phyloP scores from a whole-genome alignment of 2,113 vertebrate genomes.

The Eleginops maclovinus region DNA sequence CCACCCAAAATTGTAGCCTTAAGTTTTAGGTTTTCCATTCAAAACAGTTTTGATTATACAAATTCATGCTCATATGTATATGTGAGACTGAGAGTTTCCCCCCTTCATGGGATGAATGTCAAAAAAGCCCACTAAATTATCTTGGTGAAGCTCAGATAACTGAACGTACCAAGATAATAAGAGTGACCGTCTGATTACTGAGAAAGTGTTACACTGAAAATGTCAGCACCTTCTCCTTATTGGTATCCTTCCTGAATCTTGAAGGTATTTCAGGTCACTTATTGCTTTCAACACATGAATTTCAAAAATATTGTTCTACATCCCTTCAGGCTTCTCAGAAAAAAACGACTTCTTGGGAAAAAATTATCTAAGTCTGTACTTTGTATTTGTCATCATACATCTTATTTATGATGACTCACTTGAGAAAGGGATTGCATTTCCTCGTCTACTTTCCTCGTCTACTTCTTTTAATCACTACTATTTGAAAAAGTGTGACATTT shows the following conservation, averaged over 20 bases:
- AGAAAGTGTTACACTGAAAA: neutral
- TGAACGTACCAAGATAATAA: neutral
- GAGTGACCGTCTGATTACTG: neutral
- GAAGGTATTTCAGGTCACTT: too few relatives aligned
- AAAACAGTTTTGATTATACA: neutral
- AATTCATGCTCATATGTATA: neutral
- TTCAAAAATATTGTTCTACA: neutral
- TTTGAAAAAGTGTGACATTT: neutral
- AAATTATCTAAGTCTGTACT: constrained; percentile 13
- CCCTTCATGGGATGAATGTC: neutral
- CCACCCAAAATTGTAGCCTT: neutral
- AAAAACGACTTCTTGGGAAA: neutral
- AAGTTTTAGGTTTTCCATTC: neutral
- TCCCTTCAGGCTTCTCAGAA: neutral
- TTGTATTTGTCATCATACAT: constrained; percentile 23
- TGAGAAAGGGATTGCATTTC: too few relatives aligned
- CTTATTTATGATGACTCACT: constrained; percentile 9
- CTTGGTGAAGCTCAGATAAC: neutral
- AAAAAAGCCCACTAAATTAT: neutral
- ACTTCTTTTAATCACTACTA: neutral
- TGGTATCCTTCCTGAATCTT: neutral
- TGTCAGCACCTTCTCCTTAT: neutral
- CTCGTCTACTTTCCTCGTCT: too few relatives aligned
- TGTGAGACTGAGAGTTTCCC: neutral
- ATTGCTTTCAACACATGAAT: neutral